Conservation (phyloP, 1,140 invertebrate genomes). For the Cheumatopsyche charites region DNA sequence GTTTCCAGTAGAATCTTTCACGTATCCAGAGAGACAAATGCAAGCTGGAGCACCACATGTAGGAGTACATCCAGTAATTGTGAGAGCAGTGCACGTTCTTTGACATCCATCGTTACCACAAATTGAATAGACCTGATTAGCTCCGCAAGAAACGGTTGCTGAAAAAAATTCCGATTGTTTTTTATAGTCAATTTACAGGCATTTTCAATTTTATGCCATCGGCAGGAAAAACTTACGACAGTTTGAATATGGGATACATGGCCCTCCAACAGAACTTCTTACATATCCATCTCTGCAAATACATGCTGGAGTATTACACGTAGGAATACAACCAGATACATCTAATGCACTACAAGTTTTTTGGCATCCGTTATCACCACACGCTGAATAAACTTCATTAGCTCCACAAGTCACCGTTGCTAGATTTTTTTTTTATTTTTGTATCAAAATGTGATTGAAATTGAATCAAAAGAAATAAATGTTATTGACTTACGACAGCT, state of each 20-base stretch:
- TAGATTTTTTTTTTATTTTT: no score
- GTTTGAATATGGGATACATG: not conserved
- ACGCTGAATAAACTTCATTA: not conserved
- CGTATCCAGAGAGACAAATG: not conserved
- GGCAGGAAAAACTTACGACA: no score
- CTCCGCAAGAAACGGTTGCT: not conserved
- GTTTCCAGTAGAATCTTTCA: not conserved
- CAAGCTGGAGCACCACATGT: not conserved
- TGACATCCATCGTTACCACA: conserved; percentile 11
- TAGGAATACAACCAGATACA: not conserved
- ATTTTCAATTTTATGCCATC: no score
- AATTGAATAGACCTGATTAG: not conserved
- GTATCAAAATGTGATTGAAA: no score
- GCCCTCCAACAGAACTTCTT: not conserved
- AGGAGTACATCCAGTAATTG: not conserved
- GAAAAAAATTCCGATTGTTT: not conserved
- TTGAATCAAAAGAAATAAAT: no score
- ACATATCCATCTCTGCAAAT: conserved; percentile 2
- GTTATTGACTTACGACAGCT: conserved; percentile 1
- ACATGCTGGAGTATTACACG: not conserved
- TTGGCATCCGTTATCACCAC: not conserved
- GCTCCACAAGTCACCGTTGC: no score
- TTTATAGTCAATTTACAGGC: no score
- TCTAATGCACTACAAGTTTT: not conserved
- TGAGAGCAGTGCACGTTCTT: not conserved